Conservation (phyloP, 2,797 vertebrate species). For the Gadopsis bispinosus region DNA sequence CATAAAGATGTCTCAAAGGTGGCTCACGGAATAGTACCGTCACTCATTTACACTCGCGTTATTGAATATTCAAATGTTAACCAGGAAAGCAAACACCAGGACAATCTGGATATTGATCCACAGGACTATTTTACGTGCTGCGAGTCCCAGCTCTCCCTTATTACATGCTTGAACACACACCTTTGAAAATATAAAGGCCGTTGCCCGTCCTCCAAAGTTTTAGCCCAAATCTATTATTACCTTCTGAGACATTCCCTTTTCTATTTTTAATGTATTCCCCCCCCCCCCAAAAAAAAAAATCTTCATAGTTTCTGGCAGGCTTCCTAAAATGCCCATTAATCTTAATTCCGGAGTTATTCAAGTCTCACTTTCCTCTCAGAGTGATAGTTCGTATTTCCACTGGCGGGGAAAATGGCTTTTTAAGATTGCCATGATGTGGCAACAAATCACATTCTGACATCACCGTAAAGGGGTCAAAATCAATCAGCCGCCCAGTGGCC, state of each 20-base stretch:
- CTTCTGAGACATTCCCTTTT: slow-evolving; percentile 65
- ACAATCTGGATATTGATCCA: slow-evolving; percentile 25
- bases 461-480: slow-evolving; percentile 80
- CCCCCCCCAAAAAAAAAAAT: slow-evolving; percentile 50
- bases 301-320: slow-evolving; percentile 78
- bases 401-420: slow-evolving; percentile 81
- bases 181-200: slow-evolving; percentile 32
- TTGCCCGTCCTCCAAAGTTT: slow-evolving; percentile 55
- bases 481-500: slow-evolving; percentile 80
- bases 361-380: slow-evolving; percentile 69
- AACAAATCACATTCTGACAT: slow-evolving; percentile 84
- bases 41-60: neutral
- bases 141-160: slow-evolving; percentile 20
- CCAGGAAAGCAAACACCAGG: neutral
- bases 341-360: slow-evolving; percentile 79
- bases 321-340: slow-evolving; percentile 83
- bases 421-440: slow-evolving; percentile 79
- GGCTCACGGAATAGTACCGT: slow-evolving; percentile 17
- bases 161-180: slow-evolving; percentile 46
- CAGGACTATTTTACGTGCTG: slow-evolving; percentile 15
- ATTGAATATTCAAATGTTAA: slow-evolving; percentile 16
- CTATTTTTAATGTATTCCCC: slow-evolving; percentile 70
- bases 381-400: slow-evolving; percentile 81
- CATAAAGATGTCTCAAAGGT: neutral
- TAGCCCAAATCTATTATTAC: slow-evolving; percentile 67